Evolutionary conservation across 2,797 vertebrate genomes (phyloP).

Genomic region (Artibeus jamaicensis): DNA sequence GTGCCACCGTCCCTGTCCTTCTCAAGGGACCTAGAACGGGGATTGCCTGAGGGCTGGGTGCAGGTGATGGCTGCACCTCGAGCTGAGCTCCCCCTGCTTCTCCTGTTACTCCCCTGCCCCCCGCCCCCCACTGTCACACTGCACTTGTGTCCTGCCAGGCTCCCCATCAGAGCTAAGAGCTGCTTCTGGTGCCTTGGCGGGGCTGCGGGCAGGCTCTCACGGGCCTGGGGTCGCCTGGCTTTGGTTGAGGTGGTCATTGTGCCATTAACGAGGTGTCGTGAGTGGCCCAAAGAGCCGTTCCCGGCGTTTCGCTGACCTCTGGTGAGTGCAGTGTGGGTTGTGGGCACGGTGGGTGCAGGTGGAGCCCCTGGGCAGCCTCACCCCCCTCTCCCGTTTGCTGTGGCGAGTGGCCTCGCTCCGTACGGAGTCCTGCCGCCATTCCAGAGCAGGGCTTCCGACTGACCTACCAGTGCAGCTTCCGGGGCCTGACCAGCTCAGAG

Average conservation of each 20-base stretch:
- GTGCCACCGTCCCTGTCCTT: not conserved
- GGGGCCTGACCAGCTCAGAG: too few species aligned
- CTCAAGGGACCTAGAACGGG: not conserved
- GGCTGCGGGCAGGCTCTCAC: not conserved
- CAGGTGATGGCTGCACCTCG: too few species aligned
- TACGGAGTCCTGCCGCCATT: not conserved
- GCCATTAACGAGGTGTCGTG: rapidly evolving
- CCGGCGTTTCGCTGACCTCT: not conserved
- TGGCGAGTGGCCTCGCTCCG: not conserved
- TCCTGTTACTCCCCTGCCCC: not conserved
- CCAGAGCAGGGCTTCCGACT: not conserved
- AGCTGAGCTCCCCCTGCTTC: not conserved
- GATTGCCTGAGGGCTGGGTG: not conserved
- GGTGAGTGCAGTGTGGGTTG: not conserved
- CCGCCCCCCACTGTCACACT: too few species aligned
- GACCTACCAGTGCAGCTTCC: too few species aligned
- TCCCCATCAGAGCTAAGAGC: not conserved
- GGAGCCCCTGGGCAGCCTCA: not conserved
- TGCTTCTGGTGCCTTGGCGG: not conserved
- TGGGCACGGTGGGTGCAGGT: too few species aligned
- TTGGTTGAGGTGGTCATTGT: not conserved
- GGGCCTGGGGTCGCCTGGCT: not conserved
- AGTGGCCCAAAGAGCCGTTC: not conserved
- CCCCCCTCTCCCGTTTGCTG: not conserved
- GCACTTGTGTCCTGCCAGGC: not conserved